phyloP scores from a whole-genome alignment of 1,140 invertebrate species.

The Tetramorium simillimum region DNA sequence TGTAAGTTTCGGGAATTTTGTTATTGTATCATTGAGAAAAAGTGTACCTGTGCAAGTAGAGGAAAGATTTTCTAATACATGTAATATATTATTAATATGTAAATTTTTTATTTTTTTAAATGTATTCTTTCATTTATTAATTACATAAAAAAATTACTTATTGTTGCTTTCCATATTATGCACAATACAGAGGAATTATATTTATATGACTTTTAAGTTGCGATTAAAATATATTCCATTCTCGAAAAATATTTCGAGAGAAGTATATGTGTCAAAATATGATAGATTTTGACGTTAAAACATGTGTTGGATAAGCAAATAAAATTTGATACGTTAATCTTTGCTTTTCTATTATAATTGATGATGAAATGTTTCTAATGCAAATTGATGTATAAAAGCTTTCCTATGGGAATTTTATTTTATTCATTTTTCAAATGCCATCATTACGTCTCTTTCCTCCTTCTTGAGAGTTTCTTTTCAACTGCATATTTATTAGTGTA shows the following conservation, averaged over 20 bases:
- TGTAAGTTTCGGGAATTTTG: not conserved
- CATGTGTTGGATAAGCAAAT: conserved; percentile 10
- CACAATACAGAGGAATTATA: not conserved
- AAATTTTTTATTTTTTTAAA: not conserved
- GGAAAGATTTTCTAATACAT: not conserved
- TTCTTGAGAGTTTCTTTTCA: conserved; percentile 12
- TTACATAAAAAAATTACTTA: not conserved
- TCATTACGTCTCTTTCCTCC: conserved; percentile 30
- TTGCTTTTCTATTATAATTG: conserved; percentile 55
- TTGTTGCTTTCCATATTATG: not conserved
- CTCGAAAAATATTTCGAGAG: not conserved
- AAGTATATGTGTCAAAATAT: conserved; percentile 29
- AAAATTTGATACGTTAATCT: conserved; percentile 16
- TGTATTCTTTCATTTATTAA: not conserved
- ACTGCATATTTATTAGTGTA: conserved; percentile 28
- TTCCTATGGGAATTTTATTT: conserved; percentile 37
- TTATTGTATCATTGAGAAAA: not conserved
- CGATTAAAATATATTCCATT: not conserved
- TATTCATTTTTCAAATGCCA: conserved; percentile 16
- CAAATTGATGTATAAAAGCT: conserved; percentile 47
- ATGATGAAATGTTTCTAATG: conserved; percentile 46
- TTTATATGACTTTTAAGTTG: not conserved
- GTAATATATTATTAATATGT: not conserved
- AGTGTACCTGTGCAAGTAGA: not conserved
- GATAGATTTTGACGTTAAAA: not conserved